Evolutionary conservation across 2,888 invertebrate genomes (phyloP).

Genomic region (Parelbella ahira): DNA sequence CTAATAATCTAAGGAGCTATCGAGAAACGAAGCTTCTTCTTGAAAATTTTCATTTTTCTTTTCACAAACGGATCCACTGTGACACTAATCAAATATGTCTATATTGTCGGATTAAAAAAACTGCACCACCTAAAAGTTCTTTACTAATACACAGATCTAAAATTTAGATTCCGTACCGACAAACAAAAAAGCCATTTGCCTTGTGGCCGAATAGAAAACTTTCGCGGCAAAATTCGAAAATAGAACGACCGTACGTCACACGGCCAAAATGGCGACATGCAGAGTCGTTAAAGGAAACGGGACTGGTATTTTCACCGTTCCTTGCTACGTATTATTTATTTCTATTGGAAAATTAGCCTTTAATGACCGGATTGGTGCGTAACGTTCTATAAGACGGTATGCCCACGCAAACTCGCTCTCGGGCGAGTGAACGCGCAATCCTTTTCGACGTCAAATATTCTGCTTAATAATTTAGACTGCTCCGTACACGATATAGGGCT

Average conservation of each 20-base stretch:
- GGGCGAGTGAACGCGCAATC: constrained; percentile 58
- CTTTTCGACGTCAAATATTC: constrained; percentile 67
- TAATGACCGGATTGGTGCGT: constrained; percentile 63
- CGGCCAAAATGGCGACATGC: constrained; percentile 51
- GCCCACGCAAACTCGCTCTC: constrained; percentile 62
- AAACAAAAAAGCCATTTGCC: constrained; percentile 46
- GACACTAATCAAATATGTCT: constrained; percentile 24
- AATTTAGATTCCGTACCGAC: constrained; percentile 36
- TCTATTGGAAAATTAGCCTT: constrained; percentile 74
- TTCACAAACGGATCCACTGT: constrained; percentile 70
- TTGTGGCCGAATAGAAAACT: constrained; percentile 44
- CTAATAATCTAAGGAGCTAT: constrained; percentile 51
- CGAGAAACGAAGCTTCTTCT: constrained; percentile 73
- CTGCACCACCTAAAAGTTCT: constrained; percentile 9
- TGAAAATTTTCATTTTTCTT: constrained; percentile 76
- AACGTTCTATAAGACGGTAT: constrained; percentile 39
- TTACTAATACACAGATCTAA: constrained; percentile 38
- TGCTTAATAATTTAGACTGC: constrained; percentile 68
- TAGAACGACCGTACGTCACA: constrained; percentile 42
- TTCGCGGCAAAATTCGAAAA: constrained; percentile 60
- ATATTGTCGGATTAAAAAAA: constrained; percentile 9
- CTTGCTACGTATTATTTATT: constrained; percentile 64
- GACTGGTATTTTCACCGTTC: constrained; percentile 63
- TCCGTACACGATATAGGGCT: constrained; percentile 41
- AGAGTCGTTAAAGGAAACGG: constrained; percentile 48